phyloP scores from a whole-genome alignment of 2,113 vertebrate species.

The Lepus europaeus region DNA sequence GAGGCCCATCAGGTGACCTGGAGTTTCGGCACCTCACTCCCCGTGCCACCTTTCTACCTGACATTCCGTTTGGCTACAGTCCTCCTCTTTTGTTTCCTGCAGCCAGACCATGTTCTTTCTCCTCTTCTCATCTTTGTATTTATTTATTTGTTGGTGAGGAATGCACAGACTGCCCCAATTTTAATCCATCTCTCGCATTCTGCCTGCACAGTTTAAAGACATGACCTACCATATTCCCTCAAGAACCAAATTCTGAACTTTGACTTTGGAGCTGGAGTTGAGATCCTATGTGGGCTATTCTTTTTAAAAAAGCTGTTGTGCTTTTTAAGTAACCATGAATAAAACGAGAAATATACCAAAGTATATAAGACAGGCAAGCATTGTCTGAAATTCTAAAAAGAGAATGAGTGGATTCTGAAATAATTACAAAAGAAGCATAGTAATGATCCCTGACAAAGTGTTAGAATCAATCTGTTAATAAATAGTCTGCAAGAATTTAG shows the following conservation, averaged over 20 bases:
- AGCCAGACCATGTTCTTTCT: neutral
- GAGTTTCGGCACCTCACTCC: neutral
- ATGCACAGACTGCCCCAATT: neutral
- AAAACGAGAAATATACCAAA: neutral
- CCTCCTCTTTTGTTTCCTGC: neutral
- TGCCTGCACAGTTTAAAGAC: neutral
- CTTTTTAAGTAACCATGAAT: neutral
- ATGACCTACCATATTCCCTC: neutral
- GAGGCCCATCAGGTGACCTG: neutral
- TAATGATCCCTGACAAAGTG: constrained; percentile 15
- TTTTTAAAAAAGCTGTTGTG: neutral
- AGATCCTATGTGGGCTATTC: neutral
- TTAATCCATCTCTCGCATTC: neutral
- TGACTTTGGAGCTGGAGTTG: neutral
- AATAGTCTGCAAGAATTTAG: neutral
- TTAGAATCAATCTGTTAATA: neutral
- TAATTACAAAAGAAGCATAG: neutral
- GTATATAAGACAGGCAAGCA: neutral
- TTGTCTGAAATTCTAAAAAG: constrained; percentile 33
- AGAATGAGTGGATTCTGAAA: neutral
- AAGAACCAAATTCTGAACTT: neutral
- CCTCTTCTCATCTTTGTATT: neutral
- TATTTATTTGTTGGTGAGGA: neutral
- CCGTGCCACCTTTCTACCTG: neutral
- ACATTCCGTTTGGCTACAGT: neutral